phyloP scores from a whole-genome alignment of 2,113 vertebrate genomes.

The Lepus europaeus region DNA sequence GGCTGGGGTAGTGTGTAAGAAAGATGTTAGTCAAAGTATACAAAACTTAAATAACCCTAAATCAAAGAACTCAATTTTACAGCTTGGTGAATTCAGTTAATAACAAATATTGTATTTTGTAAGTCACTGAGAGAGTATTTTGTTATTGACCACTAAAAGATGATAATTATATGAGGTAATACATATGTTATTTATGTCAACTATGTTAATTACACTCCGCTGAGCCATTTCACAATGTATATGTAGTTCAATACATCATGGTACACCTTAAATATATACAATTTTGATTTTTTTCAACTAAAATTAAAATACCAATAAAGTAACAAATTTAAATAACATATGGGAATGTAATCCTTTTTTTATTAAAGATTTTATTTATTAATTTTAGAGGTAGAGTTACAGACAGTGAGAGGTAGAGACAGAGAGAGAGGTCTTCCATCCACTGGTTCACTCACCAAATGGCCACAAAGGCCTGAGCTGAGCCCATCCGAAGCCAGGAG shows the following conservation, averaged over 20 bases:
- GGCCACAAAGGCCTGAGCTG: too few relatives aligned
- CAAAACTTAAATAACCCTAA: not conserved
- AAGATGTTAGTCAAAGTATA: not conserved
- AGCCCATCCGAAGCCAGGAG: too few relatives aligned
- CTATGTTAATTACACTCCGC: not conserved
- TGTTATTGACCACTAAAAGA: not conserved
- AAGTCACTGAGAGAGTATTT: not conserved
- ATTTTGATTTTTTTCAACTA: not conserved
- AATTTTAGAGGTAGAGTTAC: too few relatives aligned
- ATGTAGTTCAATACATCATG: not conserved
- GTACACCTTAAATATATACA: not conserved
- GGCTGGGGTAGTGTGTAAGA: not conserved
- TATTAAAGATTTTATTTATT: too few relatives aligned
- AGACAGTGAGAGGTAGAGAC: too few relatives aligned
- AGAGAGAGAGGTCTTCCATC: too few relatives aligned
- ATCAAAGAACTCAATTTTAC: not conserved
- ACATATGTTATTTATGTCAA: not conserved
- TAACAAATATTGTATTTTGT: not conserved
- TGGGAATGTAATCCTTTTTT: not conserved
- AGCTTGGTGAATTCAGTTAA: not conserved
- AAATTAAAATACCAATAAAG: not conserved
- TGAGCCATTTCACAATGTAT: not conserved
- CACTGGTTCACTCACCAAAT: too few relatives aligned
- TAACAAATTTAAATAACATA: not conserved
- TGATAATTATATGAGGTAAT: not conserved